phyloP scores from a whole-genome alignment of 1,140 invertebrate species.

The Macrostomum lignano region DNA sequence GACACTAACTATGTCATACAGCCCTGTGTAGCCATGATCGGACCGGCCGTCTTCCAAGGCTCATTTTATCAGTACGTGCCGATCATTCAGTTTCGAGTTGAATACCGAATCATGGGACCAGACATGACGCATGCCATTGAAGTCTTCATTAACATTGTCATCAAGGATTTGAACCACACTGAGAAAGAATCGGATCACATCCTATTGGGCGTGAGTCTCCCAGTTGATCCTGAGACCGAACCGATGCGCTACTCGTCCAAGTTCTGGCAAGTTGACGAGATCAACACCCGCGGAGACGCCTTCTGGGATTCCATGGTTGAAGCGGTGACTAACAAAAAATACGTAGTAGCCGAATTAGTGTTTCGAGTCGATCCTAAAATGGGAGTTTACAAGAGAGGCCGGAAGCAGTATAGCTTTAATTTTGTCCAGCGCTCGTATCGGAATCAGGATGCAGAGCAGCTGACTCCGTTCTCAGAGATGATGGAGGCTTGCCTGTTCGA shows the following conservation, averaged over 20 bases:
- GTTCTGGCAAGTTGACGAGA: slow-evolving; percentile 5
- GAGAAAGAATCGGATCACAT: neutral
- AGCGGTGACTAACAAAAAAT: too few species aligned
- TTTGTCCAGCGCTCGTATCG: too few species aligned
- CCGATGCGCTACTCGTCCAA: neutral
- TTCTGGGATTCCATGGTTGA: too few species aligned
- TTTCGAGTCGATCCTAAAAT: too few species aligned
- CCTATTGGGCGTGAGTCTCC: slow-evolving; percentile 3
- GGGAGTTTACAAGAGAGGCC: too few species aligned
- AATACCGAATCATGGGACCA: slow-evolving; percentile 13
- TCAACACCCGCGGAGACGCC: too few species aligned
- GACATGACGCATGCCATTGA: slow-evolving; percentile 10
- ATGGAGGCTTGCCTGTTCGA: too few species aligned
- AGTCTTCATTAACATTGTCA: slow-evolving; percentile 5
- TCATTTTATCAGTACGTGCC: slow-evolving; percentile 14
- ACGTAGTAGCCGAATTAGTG: too few species aligned
- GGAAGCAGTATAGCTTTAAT: too few species aligned
- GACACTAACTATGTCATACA: too few species aligned
- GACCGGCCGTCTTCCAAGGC: slow-evolving; percentile 15
- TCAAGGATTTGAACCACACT: slow-evolving; percentile 3
- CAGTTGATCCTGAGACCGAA: neutral
- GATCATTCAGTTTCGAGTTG: slow-evolving; percentile 13
- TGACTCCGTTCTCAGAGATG: too few species aligned
- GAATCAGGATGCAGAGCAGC: too few species aligned
- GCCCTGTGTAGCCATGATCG: slow-evolving; percentile 15